Conservation (phyloP, 2,113 vertebrate species). For the Notiomystis cincta region DNA sequence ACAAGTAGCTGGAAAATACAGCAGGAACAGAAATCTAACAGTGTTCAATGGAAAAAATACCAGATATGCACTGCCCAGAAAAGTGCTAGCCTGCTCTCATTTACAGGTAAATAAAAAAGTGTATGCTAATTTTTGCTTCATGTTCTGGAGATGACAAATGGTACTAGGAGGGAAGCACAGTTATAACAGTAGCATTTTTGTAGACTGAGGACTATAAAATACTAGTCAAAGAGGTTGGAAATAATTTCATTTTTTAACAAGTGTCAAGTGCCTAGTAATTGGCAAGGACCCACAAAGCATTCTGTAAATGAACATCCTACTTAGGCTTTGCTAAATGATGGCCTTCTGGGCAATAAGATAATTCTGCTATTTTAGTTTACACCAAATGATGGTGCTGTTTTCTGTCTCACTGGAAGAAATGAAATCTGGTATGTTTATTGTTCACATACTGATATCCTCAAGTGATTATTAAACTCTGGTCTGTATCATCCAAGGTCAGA, state of each 20-base stretch:
- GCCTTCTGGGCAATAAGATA: background rate
- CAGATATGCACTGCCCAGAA: background rate
- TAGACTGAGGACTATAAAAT: background rate
- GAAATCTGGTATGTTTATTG: background rate
- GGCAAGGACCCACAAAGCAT: background rate
- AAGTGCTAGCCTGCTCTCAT: background rate
- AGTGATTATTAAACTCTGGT: constrained; percentile 32
- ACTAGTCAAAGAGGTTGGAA: background rate
- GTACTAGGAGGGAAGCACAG: background rate
- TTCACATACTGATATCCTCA: constrained; percentile 14
- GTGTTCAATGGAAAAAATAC: background rate
- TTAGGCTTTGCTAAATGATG: background rate
- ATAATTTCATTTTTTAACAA: background rate
- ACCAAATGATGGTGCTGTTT: background rate
- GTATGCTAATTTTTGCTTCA: background rate
- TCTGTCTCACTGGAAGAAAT: background rate
- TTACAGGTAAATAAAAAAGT: background rate
- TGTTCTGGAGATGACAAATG: background rate
- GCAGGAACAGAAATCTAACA: background rate
- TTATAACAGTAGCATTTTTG: background rate
- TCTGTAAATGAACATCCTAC: background rate
- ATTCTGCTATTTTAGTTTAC: background rate
- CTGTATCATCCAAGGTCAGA: constrained; percentile 18
- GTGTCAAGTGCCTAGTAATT: background rate
- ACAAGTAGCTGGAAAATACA: background rate